Evolutionary conservation across 1,140 invertebrate genomes (phyloP).

Genomic region (Cydia amplana): DNA sequence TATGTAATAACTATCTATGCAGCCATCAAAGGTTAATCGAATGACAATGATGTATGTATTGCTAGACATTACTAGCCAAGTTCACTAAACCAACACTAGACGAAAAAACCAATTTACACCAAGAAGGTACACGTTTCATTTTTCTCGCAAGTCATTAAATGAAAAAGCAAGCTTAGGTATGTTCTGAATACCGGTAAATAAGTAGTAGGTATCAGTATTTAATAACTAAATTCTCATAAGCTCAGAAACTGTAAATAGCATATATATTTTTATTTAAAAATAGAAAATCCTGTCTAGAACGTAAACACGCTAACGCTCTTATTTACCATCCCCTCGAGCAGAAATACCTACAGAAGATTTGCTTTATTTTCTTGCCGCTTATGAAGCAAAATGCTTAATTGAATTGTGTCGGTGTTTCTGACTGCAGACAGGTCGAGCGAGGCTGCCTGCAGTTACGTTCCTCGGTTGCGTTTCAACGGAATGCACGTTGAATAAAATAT

Average conservation of each 20-base stretch:
- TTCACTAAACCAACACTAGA: too few relatives aligned
- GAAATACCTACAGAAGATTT: slow-evolving; percentile 9
- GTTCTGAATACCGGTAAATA: too few relatives aligned
- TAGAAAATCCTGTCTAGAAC: not conserved
- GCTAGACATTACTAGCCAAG: too few relatives aligned
- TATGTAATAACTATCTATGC: too few relatives aligned
- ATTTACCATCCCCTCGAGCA: not conserved
- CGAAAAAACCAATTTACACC: too few relatives aligned
- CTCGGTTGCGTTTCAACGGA: slow-evolving; percentile 3
- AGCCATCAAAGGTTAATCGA: too few relatives aligned
- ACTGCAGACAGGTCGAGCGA: slow-evolving; percentile 2
- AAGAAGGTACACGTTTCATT: too few relatives aligned
- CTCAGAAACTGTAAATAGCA: not conserved
- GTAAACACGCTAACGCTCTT: slow-evolving; percentile 1
- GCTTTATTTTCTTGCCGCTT: slow-evolving; percentile 15
- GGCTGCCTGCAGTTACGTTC: not conserved
- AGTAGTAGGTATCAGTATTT: too few relatives aligned
- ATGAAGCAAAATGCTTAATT: slow-evolving; percentile 30
- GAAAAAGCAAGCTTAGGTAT: too few relatives aligned
- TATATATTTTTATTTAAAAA: not conserved
- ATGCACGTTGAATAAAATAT: slow-evolving; percentile 15
- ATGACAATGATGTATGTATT: too few relatives aligned
- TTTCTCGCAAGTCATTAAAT: too few relatives aligned
- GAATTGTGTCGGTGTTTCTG: slow-evolving; percentile 27
- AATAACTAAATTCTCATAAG: too few relatives aligned